Evolutionary conservation across 2,888 invertebrate genomes (phyloP).

Genomic region (Crocallis elinguaria): DNA sequence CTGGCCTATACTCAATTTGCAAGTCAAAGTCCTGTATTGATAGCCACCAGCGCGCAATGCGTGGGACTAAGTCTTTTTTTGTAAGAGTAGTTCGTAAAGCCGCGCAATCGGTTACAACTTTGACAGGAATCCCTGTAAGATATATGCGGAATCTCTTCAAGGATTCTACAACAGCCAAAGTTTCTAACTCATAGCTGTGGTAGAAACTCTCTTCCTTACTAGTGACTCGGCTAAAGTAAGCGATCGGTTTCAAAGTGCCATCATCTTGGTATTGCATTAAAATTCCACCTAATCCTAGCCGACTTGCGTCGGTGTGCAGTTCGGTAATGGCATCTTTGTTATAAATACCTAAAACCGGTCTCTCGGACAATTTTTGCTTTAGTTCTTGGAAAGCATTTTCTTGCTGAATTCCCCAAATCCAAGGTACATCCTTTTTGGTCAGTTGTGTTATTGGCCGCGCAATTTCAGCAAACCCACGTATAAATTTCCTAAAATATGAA

Average conservation of each 20-base stretch:
- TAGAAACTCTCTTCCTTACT: no score
- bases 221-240: constrained; percentile 40
- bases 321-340: constrained; percentile 42
- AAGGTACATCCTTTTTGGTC: constrained; percentile 7
- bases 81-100: constrained; percentile 21
- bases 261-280: constrained; percentile 37
- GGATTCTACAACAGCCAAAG: constrained; percentile 26
- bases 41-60: background rate
- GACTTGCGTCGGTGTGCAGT: constrained; percentile 51
- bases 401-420: constrained; percentile 11
- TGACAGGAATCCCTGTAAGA: constrained; percentile 19
- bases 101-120: constrained; percentile 21
- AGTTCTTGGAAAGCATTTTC: constrained; percentile 8
- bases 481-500: constrained; percentile 14
- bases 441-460: constrained; percentile 11
- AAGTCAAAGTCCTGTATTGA: background rate
- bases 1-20: background rate
- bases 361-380: constrained; percentile 16
- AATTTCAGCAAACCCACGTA: constrained; percentile 14
- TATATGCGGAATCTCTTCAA: constrained; percentile 20
- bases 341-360: constrained; percentile 47
- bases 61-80: constrained; percentile 5
- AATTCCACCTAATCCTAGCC: constrained; percentile 45
- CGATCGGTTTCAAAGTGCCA: constrained; percentile 31
- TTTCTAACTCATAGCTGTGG: background rate